Evolutionary conservation across 2,797 vertebrate species (phyloP).

Genomic region (Poeciliopsis gracilis): DNA sequence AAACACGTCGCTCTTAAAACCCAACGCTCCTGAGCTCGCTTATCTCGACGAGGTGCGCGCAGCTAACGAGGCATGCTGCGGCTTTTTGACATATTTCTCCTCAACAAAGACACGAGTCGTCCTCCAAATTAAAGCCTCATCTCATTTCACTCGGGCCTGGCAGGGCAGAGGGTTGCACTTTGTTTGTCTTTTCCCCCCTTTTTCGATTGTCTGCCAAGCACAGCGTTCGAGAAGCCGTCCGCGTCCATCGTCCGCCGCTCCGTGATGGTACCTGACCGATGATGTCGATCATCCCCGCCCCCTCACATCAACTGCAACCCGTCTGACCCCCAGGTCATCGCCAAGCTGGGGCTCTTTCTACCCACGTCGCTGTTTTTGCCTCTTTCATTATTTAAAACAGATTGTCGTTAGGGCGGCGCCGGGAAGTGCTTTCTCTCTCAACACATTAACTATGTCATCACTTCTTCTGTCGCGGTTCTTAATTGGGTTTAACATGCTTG

Average conservation of each 20-base stretch:
- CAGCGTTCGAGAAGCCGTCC: slow-evolving; percentile 49
- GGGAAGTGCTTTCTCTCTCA: slow-evolving; percentile 19
- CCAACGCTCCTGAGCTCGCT: slow-evolving; percentile 46
- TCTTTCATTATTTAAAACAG: slow-evolving; percentile 6
- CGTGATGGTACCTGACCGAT: slow-evolving; percentile 48
- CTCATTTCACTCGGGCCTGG: slow-evolving; percentile 47
- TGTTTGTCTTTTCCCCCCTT: slow-evolving; percentile 20
- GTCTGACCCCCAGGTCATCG: slow-evolving; percentile 41
- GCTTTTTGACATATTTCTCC: slow-evolving; percentile 55
- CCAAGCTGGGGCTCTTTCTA: slow-evolving; percentile 32
- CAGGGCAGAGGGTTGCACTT: slow-evolving; percentile 41
- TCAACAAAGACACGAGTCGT: slow-evolving; percentile 58
- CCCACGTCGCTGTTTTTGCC: slow-evolving; percentile 21
- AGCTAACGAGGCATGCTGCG: slow-evolving; percentile 67
- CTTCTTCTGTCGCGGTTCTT: slow-evolving; percentile 22
- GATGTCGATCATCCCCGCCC: slow-evolving; percentile 60
- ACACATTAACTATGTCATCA: slow-evolving; percentile 39
- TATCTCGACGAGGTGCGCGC: slow-evolving; percentile 65
- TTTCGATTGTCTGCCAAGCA: slow-evolving; percentile 60
- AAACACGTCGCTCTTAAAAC: slow-evolving; percentile 57
- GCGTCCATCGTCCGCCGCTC: slow-evolving; percentile 57
- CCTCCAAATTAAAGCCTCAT: slow-evolving; percentile 74
- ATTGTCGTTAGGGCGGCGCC: slow-evolving; percentile 2
- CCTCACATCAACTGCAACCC: slow-evolving; percentile 39
- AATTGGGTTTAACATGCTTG: slow-evolving; percentile 50